These are phyloP conservation scores for Caenorhabditis sp. DNA, from an alignment of 2,888 invertebrate genomes.

Conservation along the genomic window DNA sequence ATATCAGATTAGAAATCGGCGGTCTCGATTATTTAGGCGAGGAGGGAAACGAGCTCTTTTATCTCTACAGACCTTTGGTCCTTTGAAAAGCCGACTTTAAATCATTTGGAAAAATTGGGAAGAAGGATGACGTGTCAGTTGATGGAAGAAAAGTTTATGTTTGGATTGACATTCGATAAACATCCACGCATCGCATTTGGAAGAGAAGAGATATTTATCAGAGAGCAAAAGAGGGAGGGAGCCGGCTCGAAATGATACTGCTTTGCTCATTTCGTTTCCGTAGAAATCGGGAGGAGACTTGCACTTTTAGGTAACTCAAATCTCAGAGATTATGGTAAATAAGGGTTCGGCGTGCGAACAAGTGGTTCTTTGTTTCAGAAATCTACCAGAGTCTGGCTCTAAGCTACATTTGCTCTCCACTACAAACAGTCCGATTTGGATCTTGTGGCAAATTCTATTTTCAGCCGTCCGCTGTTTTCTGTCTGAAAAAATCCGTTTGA, in stretches of 20 bases:
- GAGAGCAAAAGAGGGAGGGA: background rate
- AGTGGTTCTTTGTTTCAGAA: too few species aligned
- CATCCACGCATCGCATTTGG: conserved; percentile 1
- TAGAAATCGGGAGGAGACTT: background rate
- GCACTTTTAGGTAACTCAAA: background rate
- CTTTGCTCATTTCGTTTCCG: conserved; percentile 4
- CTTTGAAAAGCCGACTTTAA: too few species aligned
- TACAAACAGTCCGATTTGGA: too few species aligned
- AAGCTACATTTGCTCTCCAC: too few species aligned
- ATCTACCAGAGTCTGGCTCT: too few species aligned
- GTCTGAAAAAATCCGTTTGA: too few species aligned
- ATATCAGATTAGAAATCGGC: conserved; percentile 48
- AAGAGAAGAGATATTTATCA: background rate
- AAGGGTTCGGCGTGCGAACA: too few species aligned
- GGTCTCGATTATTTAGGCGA: conserved; percentile 17
- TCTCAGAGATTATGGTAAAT: too few species aligned
- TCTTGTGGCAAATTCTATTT: too few species aligned
- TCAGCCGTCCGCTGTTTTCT: too few species aligned
- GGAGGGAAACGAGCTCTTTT: conserved; percentile 7
- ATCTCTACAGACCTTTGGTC: conserved; percentile 36
- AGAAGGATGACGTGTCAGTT: too few species aligned
- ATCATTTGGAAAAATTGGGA: too few species aligned
- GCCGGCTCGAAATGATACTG: background rate
- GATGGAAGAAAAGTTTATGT: background rate
- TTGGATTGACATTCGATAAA: conserved; percentile 1